Base-by-base conservation (phyloP, 1,140 invertebrate species). In the Antheraea pernyi region DNA sequence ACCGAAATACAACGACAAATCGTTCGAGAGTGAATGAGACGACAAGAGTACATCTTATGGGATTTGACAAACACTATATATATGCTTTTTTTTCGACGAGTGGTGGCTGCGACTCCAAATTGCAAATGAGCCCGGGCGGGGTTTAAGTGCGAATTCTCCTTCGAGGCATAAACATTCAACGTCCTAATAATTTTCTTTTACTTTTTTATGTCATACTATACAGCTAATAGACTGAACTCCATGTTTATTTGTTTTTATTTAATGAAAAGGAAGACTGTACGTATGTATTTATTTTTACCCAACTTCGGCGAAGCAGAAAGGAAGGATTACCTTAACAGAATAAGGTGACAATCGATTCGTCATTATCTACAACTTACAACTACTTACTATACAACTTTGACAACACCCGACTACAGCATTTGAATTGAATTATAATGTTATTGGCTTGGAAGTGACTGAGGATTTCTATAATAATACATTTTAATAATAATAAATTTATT, bases 11-110 rank as follows among this genome's bases (percentile, higher is more conserved):
- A 73, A 70, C 62, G 79, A 65, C 10, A 13, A 37, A 58, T 39
- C 63, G 16, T 16, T 65, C 3, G 37, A 53, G 77, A 66, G 68
- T 7, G 71, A 88, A 59, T 75, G 68, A 69, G 80, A 83, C 37
- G 19, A 69, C 19, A 7, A 62, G 70, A 39, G 67, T 67, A 69
- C 70, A 72, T 78, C 76, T 73, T 69, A 75, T 71, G 78, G 80
- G 78, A 84, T 83, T 84, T 83, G 79, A 80, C 77, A 82, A 80
- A 82, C 79, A 81, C 65, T 69, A 63, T 53, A n/a, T 53, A 53
- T 63, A 65, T 53, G 30, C 42, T 22, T 75, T 76, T 73, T 77
- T 78, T 67, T 37, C 62, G 53, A 60, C 30, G 11, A n/a, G 5
- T n/a, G 37, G 71, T 74, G 74, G 73, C 73, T 76, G 78, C 76